These are phyloP conservation scores for Diorhabda sublineata DNA, from an alignment of 1,140 invertebrate genomes.

Conservation along the genomic window DNA sequence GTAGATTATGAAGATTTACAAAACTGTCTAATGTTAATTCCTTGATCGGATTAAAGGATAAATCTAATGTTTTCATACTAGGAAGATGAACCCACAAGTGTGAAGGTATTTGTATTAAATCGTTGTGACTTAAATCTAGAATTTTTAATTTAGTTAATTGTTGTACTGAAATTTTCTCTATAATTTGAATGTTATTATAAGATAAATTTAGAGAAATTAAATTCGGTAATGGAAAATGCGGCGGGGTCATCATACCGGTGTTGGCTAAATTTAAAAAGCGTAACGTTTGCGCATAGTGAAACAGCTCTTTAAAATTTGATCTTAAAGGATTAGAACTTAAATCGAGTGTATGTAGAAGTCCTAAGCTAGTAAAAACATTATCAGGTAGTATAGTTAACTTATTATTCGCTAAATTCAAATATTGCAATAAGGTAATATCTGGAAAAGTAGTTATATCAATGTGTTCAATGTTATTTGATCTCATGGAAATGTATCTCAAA, in stretches of 20 bases:
- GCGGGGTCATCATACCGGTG: constrained; percentile 69
- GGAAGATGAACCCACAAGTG: constrained; percentile 51
- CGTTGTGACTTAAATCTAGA: constrained; percentile 64
- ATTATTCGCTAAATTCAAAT: constrained; percentile 74
- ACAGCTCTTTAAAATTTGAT: constrained; percentile 86
- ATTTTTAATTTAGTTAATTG: constrained; percentile 60
- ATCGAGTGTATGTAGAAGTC: constrained; percentile 71
- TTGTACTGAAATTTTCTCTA: constrained; percentile 60
- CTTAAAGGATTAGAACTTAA: constrained; percentile 74
- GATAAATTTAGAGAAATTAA: constrained; percentile 72
- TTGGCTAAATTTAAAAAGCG: constrained; percentile 69
- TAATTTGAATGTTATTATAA: constrained; percentile 62
- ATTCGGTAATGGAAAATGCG: constrained; percentile 66
- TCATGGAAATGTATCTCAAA: constrained; percentile 69
- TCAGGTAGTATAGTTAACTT: constrained; percentile 80
- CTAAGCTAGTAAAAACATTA: constrained; percentile 81
- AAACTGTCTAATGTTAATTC: constrained; percentile 50
- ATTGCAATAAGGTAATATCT: constrained; percentile 70
- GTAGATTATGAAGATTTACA: constrained; percentile 53
- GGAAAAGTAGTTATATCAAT: constrained; percentile 86
- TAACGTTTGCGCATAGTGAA: constrained; percentile 78
- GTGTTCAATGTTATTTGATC: constrained; percentile 78
- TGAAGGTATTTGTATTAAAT: constrained; percentile 60
- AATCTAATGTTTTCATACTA: constrained; percentile 41
- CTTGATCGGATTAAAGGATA: constrained; percentile 45